phyloP scores from a whole-genome alignment of 1,140 invertebrate species.

The Aricia agestis region DNA sequence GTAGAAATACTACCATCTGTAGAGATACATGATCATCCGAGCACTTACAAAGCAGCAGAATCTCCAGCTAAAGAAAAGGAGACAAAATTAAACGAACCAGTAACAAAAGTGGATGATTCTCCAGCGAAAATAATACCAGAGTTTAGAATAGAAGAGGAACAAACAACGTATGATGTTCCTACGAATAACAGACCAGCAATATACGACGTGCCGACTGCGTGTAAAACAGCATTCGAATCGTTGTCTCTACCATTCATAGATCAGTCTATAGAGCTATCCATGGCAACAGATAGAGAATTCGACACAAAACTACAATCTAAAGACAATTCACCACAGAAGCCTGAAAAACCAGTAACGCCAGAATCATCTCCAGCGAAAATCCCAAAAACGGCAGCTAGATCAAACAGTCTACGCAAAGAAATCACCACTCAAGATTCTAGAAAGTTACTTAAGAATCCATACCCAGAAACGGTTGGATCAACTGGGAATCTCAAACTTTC shows the following conservation, averaged over 20 bases:
- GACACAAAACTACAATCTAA: slow-evolving; percentile 66
- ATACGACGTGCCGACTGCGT: slow-evolving; percentile 65
- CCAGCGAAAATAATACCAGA: slow-evolving; percentile 50
- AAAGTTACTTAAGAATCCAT: slow-evolving; percentile 54
- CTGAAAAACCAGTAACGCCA: slow-evolving; percentile 39
- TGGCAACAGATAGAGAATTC: slow-evolving; percentile 69
- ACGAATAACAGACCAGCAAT: slow-evolving; percentile 47
- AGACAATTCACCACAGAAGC: slow-evolving; percentile 52
- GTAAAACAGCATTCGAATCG: slow-evolving; percentile 65
- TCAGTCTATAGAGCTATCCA: slow-evolving; percentile 67
- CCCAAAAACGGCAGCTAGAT: slow-evolving; percentile 47
- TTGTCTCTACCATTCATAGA: slow-evolving; percentile 66
- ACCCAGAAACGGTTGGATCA: slow-evolving; percentile 59
- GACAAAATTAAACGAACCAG: not conserved
- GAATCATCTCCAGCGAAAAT: slow-evolving; percentile 52
- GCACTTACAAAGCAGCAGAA: slow-evolving; percentile 41
- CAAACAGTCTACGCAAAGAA: slow-evolving; percentile 62
- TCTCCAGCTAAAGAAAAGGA: slow-evolving; percentile 27
- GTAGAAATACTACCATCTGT: slow-evolving; percentile 66
- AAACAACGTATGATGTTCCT: slow-evolving; percentile 66
- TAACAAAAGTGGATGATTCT: slow-evolving; percentile 29
- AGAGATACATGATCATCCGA: slow-evolving; percentile 70
- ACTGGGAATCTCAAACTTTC: slow-evolving; percentile 61
- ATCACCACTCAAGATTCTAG: slow-evolving; percentile 48
- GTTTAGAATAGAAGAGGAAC: slow-evolving; percentile 51